phyloP scores from a whole-genome alignment of 2,113 vertebrate species.

The Saccopteryx leptura region DNA sequence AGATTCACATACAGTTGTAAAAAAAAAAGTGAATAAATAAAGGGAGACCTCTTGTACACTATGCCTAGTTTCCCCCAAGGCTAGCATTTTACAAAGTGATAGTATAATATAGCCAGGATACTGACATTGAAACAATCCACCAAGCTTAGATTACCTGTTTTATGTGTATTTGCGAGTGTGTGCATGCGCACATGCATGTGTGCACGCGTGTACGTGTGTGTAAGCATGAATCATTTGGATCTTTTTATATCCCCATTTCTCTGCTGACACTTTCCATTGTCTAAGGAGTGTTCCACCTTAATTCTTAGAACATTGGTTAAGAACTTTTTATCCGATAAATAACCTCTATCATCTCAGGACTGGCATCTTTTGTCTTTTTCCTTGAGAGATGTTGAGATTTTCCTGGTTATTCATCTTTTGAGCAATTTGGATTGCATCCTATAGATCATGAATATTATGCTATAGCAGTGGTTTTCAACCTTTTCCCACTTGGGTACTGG shows the following conservation, averaged over 20 bases:
- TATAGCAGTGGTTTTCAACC: not conserved
- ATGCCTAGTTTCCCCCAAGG: not conserved
- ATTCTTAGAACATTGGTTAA: not conserved
- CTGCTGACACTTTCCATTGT: not conserved
- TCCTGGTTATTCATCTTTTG: not conserved
- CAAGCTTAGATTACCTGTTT: not conserved
- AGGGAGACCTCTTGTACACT: not conserved
- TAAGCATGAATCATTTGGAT: not conserved
- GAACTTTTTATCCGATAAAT: not conserved
- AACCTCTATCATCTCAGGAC: not conserved
- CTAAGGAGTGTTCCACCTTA: not conserved
- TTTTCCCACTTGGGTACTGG: too few species aligned
- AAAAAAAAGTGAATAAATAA: not conserved
- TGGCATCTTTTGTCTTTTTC: not conserved
- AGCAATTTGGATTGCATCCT: not conserved
- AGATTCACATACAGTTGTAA: not conserved
- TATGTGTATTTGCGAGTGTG: not conserved
- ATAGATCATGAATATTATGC: not conserved
- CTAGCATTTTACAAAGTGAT: not conserved
- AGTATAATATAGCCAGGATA: not conserved
- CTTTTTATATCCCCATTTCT: not conserved
- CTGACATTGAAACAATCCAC: not conserved
- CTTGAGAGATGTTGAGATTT: not conserved
- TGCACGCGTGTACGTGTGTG: fast-evolving
- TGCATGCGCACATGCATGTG: too few species aligned